These are phyloP conservation scores for Aeoliscus strigatus DNA, from an alignment of 2,797 vertebrate genomes.

Conservation along the genomic window DNA sequence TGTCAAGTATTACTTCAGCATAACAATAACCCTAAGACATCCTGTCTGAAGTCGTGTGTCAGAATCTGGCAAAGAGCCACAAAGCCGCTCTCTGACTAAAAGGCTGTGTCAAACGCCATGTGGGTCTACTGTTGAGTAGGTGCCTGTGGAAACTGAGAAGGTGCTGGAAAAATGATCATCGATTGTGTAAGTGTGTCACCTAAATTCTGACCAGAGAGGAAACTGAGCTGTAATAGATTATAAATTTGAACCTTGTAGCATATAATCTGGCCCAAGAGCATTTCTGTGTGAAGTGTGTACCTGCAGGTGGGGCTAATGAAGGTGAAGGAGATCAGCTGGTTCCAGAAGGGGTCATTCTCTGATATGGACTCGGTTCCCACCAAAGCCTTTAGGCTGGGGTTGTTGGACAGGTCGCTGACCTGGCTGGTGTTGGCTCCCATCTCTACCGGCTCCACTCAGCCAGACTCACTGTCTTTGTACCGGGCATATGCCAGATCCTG, in stretches of 20 bases:
- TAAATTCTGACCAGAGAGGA: too few species aligned
- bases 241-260: too few species aligned
- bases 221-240: too few species aligned
- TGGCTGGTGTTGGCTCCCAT: conserved; percentile 98
- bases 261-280: too few species aligned
- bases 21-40: conserved; percentile 18
- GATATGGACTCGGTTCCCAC: conserved; percentile 87
- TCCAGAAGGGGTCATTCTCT: conserved; percentile 97
- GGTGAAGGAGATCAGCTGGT: conserved; percentile 96
- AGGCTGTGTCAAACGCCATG: too few species aligned
- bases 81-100: too few species aligned
- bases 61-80: conserved; percentile 16
- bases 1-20: conserved; percentile 1
- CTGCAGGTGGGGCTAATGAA: conserved; percentile 91
- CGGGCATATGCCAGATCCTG: conserved; percentile 40
- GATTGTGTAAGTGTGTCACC: too few species aligned
- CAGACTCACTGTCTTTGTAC: conserved; percentile 38
- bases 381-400: conserved; percentile 84
- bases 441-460: conserved; percentile 61
- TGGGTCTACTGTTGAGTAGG: neutral
- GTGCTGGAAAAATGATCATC: too few species aligned
- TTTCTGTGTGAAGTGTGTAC: conserved; percentile 60
- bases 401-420: conserved; percentile 87
- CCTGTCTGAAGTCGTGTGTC: conserved; percentile 9
- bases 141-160: neutral